Percentiles rank a stretch among this genome's conserved stretches.
Evolutionary conservation across 2,797 vertebrate species (phyloP).

Genomic region (Fistularia commersonii): DNA sequence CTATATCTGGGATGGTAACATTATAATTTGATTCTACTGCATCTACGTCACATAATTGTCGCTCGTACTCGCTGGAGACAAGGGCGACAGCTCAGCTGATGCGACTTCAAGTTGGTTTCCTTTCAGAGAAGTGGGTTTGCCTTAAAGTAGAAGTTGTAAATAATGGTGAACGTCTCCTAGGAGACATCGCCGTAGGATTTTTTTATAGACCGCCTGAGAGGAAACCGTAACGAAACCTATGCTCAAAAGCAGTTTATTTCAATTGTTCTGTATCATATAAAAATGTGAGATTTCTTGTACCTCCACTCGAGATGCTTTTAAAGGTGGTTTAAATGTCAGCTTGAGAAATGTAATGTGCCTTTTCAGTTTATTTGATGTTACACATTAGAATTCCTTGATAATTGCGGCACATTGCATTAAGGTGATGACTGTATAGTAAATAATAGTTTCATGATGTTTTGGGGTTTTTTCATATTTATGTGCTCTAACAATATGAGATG

Average conservation of each 20-base stretch:
- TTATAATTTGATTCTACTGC: background rate
- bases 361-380: conserved; percentile 54
- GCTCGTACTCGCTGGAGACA: conserved; percentile 13
- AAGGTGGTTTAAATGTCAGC: conserved; percentile 48
- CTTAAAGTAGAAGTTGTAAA: conserved; percentile 54
- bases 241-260: conserved; percentile 16
- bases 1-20: conserved; percentile 2
- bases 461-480: conserved; percentile 23
- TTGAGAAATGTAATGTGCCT: conserved; percentile 69
- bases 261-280: conserved; percentile 24
- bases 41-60: conserved; percentile 2
- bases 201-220: conserved; percentile 11
- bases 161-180: conserved; percentile 12
- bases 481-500: conserved; percentile 41
- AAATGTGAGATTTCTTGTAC: conserved; percentile 27
- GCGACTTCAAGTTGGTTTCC: conserved; percentile 6
- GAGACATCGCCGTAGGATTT: conserved; percentile 4
- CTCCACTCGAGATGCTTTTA: conserved; percentile 26
- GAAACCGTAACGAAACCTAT: conserved; percentile 4
- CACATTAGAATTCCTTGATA: conserved; percentile 9
- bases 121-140: conserved; percentile 43
- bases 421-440: conserved; percentile 19
- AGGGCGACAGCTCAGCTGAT: too few relatives aligned
- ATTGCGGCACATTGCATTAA: conserved; percentile 27
- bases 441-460: conserved; percentile 27